A percentile compares a stretch with the other conserved stretches of the same genome.
Conservation (phyloP, 2,797 vertebrate species). For the Setipinna tenuifilis region DNA sequence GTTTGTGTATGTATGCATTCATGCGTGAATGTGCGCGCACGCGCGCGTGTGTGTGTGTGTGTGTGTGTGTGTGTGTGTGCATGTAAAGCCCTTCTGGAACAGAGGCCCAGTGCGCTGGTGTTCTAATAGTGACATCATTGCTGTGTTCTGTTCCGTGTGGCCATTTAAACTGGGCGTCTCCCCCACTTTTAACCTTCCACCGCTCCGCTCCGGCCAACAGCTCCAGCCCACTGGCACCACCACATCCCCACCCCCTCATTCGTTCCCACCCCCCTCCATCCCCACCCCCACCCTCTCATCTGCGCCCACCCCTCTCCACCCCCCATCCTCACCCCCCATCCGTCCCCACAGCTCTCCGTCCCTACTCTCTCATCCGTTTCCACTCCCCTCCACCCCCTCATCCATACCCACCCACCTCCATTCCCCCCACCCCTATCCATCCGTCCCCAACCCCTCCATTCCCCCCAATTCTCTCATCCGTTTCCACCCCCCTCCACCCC, state of each 20-base stretch:
- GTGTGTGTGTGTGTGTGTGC: not conserved
- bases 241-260: not conserved
- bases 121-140: conserved; percentile 5
- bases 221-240: not conserved
- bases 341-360: too few species aligned
- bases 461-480: too few species aligned
- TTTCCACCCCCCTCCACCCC: too few species aligned
- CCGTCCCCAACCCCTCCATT: too few species aligned
- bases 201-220: not conserved
- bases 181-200: not conserved
- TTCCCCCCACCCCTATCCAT: too few species aligned
- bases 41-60: not conserved
- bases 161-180: conserved; percentile 19
- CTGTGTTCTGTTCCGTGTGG: not conserved
- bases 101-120: not conserved
- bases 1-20: not conserved
- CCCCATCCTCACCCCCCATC: not conserved
- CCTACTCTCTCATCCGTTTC: too few species aligned
- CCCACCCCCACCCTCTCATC: too few species aligned
- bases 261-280: too few species aligned
- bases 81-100: not conserved
- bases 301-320: too few species aligned
- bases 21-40: not conserved
- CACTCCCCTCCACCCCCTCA: too few species aligned
- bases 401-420: too few species aligned